phyloP scores from a whole-genome alignment of 1,140 invertebrate genomes.

The Oedothorax gibbosus region DNA sequence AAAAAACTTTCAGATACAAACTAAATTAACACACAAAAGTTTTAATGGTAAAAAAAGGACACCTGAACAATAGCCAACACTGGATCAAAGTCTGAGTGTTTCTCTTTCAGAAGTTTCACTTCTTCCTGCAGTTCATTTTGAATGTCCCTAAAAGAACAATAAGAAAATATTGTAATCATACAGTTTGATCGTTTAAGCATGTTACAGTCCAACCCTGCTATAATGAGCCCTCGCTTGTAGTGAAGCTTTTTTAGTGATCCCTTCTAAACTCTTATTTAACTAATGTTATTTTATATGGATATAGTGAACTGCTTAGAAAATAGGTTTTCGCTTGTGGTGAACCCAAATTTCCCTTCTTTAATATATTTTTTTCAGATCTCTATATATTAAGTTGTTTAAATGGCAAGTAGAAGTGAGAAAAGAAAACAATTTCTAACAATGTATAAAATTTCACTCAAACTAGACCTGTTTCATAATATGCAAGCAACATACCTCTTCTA shows the following conservation, averaged over 20 bases:
- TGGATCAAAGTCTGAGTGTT: slow-evolving; percentile 77
- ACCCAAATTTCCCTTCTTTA: too few relatives aligned
- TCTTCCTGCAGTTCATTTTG: slow-evolving; percentile 77
- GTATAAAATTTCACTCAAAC: too few relatives aligned
- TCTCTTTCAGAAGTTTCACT: slow-evolving; percentile 74
- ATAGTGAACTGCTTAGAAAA: not conserved
- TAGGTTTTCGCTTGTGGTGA: not conserved
- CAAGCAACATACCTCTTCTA: too few relatives aligned
- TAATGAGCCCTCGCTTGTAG: not conserved
- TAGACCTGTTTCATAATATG: too few relatives aligned
- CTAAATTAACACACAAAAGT: too few relatives aligned
- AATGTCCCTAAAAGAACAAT: slow-evolving; percentile 76
- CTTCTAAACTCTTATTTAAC: slow-evolving; percentile 61
- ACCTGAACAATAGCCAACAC: slow-evolving; percentile 75
- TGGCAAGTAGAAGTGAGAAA: too few relatives aligned
- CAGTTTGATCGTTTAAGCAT: not conserved
- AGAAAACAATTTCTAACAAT: too few relatives aligned
- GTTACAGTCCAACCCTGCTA: not conserved
- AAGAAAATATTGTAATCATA: not conserved
- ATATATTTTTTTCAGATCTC: too few relatives aligned
- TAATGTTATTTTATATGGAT: slow-evolving; percentile 3
- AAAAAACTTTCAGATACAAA: too few relatives aligned
- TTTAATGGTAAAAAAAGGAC: not conserved
- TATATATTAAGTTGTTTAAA: too few relatives aligned
- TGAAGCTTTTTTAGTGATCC: not conserved